phyloP scores from a whole-genome alignment of 2,113 vertebrate species.

The Carettochelys insculpta region DNA sequence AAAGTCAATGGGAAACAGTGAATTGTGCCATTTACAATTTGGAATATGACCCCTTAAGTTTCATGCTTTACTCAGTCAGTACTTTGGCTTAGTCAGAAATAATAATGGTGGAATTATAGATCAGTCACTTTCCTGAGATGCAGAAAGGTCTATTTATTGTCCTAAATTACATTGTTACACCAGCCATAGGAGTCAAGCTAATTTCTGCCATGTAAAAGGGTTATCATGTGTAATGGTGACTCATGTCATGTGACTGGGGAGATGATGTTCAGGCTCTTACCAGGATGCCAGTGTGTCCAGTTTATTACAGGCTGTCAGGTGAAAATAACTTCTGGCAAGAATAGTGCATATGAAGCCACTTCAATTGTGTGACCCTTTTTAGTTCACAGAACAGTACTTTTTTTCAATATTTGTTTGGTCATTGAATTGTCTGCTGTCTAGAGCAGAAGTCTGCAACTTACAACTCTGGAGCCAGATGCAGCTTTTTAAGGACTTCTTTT shows the following conservation, averaged over 20 bases:
- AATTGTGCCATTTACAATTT: not conserved
- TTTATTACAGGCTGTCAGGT: not conserved
- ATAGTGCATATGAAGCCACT: not conserved
- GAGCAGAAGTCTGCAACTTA: too few species aligned
- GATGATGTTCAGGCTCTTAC: not conserved
- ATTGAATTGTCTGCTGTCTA: not conserved
- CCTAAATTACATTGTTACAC: not conserved
- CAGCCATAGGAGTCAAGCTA: not conserved
- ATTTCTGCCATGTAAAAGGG: not conserved
- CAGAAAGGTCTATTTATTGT: not conserved
- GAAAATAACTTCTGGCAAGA: not conserved
- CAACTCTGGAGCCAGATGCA: too few species aligned
- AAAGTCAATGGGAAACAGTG: not conserved
- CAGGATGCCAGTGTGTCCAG: not conserved
- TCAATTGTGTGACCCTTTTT: not conserved
- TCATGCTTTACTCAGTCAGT: not conserved
- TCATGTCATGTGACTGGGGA: not conserved
- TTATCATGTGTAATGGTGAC: not conserved
- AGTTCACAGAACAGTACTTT: not conserved
- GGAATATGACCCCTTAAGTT: not conserved
- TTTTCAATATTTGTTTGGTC: not conserved
- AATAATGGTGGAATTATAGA: not conserved
- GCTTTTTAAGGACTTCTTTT: too few species aligned
- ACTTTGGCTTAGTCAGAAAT: not conserved
- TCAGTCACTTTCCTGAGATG: not conserved